Base-by-base conservation (phyloP, 2,888 invertebrate species). In the Helicoverpa assulta region DNA sequence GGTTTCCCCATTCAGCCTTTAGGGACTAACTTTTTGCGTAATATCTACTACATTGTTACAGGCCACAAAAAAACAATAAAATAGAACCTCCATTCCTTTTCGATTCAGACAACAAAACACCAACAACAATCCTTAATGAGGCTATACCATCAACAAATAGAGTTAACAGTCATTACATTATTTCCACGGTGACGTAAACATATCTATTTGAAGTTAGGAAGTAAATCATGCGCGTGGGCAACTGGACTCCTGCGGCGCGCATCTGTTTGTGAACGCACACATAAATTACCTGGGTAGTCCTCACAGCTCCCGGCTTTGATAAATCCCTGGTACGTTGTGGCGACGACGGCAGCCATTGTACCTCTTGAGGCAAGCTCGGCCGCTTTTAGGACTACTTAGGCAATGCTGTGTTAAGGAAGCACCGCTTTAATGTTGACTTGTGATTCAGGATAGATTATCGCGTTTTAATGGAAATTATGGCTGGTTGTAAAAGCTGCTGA, bases 221-320 rank as follows among this genome's bases (percentile, higher is more conserved):
- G 80, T 84, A 84, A 84, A 84, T 83, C 82, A 77, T 68, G 80
- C 84, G 90, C 91, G 92, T 92, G 91, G 91, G 91, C 88, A 85
- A 80, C 73, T 70, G 85, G 82, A 80, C 83, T 90, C 92, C 92
- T 87, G 92, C 87, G 72, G 92, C 79, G 92, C 87, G 83, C 90
- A 91, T 89, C 91, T 89, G 90, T 91, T 88, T 86, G 83, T 82
- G 80, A 70, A 78, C 78, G 74, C 82, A 70, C 72, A 64, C 77
- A 84, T 84, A 81, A 80, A 83, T 88, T 89, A 90, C 83, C 63
- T 8, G 67, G 82, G 84, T 78, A 86, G 85, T 87, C 86, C 84
- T 86, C 84, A 87, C 69, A 33, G 90, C 89, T 90, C 86, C 91
- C 78, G 90, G 87, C 88, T 89, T 87, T 90, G 89, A 92, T 92